These are phyloP conservation scores for Teleopsis dalmanni DNA, from an alignment of 1,140 invertebrate species.

Conservation along the genomic window DNA sequence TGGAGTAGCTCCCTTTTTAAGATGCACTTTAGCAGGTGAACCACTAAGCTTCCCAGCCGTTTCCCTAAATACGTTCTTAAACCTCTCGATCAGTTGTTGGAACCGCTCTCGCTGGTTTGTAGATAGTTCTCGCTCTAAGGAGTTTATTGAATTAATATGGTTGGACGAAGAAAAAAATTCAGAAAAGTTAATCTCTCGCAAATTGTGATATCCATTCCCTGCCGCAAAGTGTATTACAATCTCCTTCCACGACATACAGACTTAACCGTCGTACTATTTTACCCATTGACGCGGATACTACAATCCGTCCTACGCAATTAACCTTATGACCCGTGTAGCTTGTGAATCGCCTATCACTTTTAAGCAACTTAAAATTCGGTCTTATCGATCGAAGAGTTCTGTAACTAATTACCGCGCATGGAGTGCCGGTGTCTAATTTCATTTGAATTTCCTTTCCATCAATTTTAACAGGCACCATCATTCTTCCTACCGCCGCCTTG, in stretches of 20 bases:
- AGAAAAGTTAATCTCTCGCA: background rate
- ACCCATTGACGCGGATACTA: background rate
- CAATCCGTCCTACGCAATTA: background rate
- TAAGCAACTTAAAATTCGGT: background rate
- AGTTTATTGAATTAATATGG: background rate
- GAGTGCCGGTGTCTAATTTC: constrained; percentile 1
- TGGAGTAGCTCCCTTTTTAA: background rate
- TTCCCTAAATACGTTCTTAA: background rate
- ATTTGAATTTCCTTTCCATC: background rate
- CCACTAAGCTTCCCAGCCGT: background rate
- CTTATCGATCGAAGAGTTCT: background rate
- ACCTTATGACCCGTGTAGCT: constrained; percentile 1
- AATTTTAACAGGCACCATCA: background rate
- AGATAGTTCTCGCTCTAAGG: background rate
- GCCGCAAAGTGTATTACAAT: background rate
- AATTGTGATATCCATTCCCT: constrained; percentile 1
- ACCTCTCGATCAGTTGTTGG: background rate
- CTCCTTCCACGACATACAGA: constrained; percentile 1
- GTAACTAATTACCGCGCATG: constrained; percentile 1
- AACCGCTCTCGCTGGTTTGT: background rate
- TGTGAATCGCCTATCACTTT: background rate
- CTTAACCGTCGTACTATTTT: background rate
- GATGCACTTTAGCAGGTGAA: constrained; percentile 5
- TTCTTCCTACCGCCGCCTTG: background rate
- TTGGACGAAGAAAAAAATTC: background rate